Evolutionary conservation across 2,113 vertebrate genomes (phyloP).

Genomic region (Larimichthys crocea): DNA sequence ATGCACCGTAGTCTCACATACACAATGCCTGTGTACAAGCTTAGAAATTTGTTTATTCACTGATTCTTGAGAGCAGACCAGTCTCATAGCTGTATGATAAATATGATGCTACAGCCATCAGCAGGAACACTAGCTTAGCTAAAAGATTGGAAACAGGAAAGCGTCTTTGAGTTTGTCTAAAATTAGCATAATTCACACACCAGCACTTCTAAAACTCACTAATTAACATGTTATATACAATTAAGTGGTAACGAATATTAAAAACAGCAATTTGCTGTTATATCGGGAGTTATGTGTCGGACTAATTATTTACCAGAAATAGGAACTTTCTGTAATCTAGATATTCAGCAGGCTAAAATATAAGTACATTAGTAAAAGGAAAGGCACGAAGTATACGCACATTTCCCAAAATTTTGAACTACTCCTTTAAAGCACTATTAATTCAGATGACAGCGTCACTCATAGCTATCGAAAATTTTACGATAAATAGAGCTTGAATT

Average conservation of each 20-base stretch:
- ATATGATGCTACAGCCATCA: background rate
- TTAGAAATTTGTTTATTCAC: no score
- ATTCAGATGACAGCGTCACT: no score
- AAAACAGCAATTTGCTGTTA: no score
- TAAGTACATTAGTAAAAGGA: no score
- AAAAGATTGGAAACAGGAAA: background rate
- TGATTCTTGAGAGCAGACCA: no score
- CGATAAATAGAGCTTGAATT: no score
- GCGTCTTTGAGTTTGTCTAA: background rate
- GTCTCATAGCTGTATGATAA: background rate
- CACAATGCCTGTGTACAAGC: no score
- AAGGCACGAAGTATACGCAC: no score
- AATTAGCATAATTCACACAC: background rate
- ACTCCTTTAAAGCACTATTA: background rate
- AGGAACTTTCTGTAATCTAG: background rate
- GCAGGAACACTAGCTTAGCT: background rate
- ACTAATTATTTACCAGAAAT: background rate
- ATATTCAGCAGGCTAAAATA: no score
- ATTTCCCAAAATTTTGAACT: background rate
- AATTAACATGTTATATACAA: background rate
- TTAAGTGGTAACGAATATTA: no score
- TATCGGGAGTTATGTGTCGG: background rate
- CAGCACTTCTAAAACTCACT: background rate
- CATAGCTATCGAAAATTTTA: no score
- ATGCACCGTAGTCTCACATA: no score